Percentiles rank a stretch among this genome's conserved stretches.
These are phyloP conservation scores for Drosophila ananassae DNA, from an alignment of 1,140 invertebrate species.

Conservation along the genomic window DNA sequence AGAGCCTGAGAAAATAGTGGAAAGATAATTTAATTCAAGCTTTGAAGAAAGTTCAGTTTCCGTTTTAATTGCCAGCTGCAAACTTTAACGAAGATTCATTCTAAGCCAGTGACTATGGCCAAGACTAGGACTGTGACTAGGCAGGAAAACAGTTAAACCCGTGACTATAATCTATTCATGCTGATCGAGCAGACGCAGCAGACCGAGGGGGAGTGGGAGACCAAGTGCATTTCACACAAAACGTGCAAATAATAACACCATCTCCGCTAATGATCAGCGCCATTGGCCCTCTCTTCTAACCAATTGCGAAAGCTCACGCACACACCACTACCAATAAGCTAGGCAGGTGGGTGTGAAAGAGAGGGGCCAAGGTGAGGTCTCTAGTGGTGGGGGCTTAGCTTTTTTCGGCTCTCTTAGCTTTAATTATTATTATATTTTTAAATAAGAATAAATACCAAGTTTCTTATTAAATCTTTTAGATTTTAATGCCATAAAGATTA, in stretches of 20 bases:
- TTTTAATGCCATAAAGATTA: too few species aligned
- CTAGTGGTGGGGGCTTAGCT: conserved; percentile 8
- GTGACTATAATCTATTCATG: conserved; percentile 68
- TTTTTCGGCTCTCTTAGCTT: not conserved
- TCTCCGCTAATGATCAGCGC: conserved; percentile 76
- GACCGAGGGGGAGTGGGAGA: conserved; percentile 8
- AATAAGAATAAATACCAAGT: too few species aligned
- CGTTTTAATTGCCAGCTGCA: conserved; percentile 57
- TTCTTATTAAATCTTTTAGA: too few species aligned
- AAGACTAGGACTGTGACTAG: not conserved
- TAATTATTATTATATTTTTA: not conserved
- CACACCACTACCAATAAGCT: conserved; percentile 12
- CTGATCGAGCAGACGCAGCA: conserved; percentile 54
- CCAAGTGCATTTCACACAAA: conserved; percentile 76
- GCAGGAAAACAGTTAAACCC: conserved; percentile 20
- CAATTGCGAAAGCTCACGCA: conserved; percentile 41
- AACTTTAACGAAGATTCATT: conserved; percentile 53
- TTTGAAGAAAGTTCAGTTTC: conserved; percentile 38
- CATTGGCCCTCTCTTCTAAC: conserved; percentile 34
- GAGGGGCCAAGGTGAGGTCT: not conserved
- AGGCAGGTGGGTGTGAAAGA: not conserved
- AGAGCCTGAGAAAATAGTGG: not conserved
- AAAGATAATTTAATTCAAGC: not conserved
- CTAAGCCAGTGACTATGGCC: conserved; percentile 18
- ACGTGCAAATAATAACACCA: conserved; percentile 83